phyloP scores from a whole-genome alignment of 2,113 vertebrate species.

The Hippocampus barbouri region DNA sequence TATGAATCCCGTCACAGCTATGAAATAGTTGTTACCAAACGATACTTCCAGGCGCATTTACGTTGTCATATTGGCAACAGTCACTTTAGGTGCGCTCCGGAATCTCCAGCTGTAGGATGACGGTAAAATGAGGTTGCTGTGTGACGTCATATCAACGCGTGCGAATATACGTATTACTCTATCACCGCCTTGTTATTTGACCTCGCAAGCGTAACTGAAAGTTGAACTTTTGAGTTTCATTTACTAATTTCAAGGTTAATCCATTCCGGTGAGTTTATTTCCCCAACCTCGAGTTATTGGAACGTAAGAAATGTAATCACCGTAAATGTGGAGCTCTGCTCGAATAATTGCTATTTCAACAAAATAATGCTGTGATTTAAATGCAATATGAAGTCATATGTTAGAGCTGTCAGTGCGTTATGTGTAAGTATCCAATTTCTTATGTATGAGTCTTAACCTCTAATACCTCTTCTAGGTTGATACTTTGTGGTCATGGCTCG shows the following conservation, averaged over 20 bases:
- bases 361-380: background rate
- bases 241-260: background rate
- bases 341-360: background rate
- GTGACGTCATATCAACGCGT: background rate
- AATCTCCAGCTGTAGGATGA: background rate
- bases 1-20: background rate
- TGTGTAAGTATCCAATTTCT: too few species aligned
- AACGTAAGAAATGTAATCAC: background rate
- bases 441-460: background rate
- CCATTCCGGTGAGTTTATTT: background rate
- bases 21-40: background rate
- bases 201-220: background rate
- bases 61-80: background rate
- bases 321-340: background rate
- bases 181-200: background rate
- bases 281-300: background rate
- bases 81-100: background rate
- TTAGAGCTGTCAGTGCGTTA: background rate
- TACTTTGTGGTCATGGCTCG: slow-evolving; percentile 76
- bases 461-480: slow-evolving; percentile 48
- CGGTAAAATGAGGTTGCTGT: background rate
- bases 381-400: background rate
- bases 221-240: background rate
- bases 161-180: background rate
- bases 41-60: background rate